Conservation (phyloP, 2,888 invertebrate species). For the Pyralis farinalis region DNA sequence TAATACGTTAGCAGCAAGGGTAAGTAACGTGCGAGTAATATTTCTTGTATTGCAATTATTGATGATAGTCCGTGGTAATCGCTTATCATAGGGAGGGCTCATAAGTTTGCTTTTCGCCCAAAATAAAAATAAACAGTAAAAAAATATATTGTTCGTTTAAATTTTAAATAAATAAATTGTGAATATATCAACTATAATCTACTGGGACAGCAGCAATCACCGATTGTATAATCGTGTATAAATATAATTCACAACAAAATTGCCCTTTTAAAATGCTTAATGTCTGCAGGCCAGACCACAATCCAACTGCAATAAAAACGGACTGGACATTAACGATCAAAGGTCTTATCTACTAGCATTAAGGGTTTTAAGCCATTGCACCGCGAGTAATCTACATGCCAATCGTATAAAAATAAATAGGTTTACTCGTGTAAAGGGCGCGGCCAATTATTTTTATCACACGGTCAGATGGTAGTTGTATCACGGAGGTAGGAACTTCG, state of each 20-base stretch:
- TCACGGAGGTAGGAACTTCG: slow-evolving; percentile 16
- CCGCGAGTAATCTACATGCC: slow-evolving; percentile 36
- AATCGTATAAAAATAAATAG: slow-evolving; percentile 41
- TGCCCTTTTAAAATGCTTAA: slow-evolving; percentile 5
- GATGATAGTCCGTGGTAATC: no score
- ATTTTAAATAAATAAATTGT: no score
- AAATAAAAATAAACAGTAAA: no score
- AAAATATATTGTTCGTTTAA: no score
- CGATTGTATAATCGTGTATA: not conserved
- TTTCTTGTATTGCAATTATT: no score
- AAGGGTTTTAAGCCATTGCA: slow-evolving; percentile 25
- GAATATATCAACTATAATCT: not conserved
- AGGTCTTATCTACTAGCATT: slow-evolving; percentile 31
- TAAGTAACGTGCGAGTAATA: no score
- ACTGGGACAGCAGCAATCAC: not conserved
- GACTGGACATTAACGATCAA: slow-evolving; percentile 28
- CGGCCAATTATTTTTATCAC: slow-evolving; percentile 47
- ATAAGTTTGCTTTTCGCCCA: no score
- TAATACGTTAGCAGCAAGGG: no score
- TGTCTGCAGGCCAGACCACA: slow-evolving; percentile 8
- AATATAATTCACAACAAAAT: slow-evolving; percentile 3
- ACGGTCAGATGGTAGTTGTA: slow-evolving; percentile 21
- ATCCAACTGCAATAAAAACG: not conserved
- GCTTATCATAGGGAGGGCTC: no score
- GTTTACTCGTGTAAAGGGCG: slow-evolving; percentile 40